Evolutionary conservation across 2,888 invertebrate genomes (phyloP), one percentile per base, ranked within the genome.

Genomic region (Lamellibrachia satsuma): DNA sequence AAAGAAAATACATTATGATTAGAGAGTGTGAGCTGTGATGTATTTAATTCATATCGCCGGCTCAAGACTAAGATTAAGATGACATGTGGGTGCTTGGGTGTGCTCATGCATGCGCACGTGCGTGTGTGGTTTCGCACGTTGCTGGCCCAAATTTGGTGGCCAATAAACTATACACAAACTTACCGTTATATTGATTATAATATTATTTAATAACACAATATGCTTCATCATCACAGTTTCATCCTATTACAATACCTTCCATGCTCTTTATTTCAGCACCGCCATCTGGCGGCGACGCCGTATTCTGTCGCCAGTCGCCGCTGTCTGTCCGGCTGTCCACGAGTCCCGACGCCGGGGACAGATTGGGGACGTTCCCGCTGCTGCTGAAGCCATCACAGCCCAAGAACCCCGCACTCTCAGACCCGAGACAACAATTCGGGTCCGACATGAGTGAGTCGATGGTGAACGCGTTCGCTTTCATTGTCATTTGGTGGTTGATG

Each of bases 251-350:
- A 4, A 22, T 75, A 75, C 75, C 75, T 75, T 75, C 75, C 75
- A 75, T 75, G 75, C 75, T 75, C 75, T 75, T 75, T 22, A 75
- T 75, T 75, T 75, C 75, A 75, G 75, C n/a, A n/a, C 75, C 75
- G 75, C 75, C 75, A 15, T n/a, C 75, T 75, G 75, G 75, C n/a
- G 75, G 75, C 75, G 22, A 75, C 75, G 75, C 22, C 75, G 75
- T 75, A 22, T 75, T 75, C 22, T 22, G 75, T 15, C 75, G 75
- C 75, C 75, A 75, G 22, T 75, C 75, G 15, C n/a, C 75, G 22
- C 22, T 75, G 75, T 75, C 75, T 75, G 75, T 75, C 75, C 75
- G 75, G 22, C 75, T 75, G 75, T 75, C 75, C 22, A 75, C 75
- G 22, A 22, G 75, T 75, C 75, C 15, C 75, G 22, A 15, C 75